phyloP scores from a whole-genome alignment of 1,140 invertebrate species.

The Brachionus rubens region DNA sequence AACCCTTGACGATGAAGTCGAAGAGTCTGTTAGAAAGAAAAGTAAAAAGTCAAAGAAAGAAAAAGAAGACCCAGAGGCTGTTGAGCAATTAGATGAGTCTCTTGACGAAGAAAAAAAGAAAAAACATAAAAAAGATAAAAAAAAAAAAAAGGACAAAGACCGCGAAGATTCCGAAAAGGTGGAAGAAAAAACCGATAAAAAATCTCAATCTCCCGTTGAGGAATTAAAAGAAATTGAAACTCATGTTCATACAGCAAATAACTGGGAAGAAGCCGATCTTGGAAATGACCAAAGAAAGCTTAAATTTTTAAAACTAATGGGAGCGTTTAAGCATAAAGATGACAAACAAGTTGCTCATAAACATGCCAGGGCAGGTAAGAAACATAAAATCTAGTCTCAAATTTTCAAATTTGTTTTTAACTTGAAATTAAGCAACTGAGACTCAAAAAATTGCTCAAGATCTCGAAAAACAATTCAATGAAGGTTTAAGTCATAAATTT shows the following conservation, averaged over 20 bases:
- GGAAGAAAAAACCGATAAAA: not conserved
- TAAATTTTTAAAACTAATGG: slow-evolving; percentile 57
- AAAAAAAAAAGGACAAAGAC: slow-evolving; percentile 15
- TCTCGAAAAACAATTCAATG: slow-evolving; percentile 54
- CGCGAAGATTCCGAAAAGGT: not conserved
- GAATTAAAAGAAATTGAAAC: not conserved
- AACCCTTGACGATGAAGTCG: not conserved
- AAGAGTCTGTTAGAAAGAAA: not conserved
- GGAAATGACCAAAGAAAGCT: slow-evolving; percentile 55
- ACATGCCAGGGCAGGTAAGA: slow-evolving; percentile 17
- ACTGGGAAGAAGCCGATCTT: slow-evolving; percentile 56
- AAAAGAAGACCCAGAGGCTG: not conserved
- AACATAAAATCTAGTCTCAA: not conserved
- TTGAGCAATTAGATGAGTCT: not conserved
- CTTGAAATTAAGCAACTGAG: slow-evolving; percentile 48
- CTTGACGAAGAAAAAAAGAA: not conserved
- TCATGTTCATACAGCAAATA: slow-evolving; percentile 55
- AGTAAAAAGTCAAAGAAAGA: slow-evolving; percentile 14
- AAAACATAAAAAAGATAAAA: slow-evolving; percentile 28
- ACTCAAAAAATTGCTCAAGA: slow-evolving; percentile 50
- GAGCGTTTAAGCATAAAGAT: slow-evolving; percentile 49
- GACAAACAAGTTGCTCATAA: slow-evolving; percentile 45
- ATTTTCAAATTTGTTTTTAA: slow-evolving; percentile 9
- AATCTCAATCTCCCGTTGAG: not conserved
- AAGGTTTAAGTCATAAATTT: slow-evolving; percentile 54